Conservation (phyloP, 2,888 invertebrate species). For the Scaptomyza polygonia region DNA sequence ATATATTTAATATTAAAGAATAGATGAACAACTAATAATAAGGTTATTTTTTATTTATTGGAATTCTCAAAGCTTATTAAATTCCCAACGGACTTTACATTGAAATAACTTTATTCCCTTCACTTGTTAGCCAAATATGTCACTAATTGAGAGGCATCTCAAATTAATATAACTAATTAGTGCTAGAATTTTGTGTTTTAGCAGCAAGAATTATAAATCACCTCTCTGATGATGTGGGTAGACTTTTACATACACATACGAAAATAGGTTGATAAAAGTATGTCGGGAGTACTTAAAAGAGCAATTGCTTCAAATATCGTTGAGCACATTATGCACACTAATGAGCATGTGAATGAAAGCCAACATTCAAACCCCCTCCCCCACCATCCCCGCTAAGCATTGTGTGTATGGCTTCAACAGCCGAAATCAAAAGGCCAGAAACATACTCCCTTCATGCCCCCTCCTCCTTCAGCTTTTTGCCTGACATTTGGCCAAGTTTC, state of each 20-base stretch:
- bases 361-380: no score
- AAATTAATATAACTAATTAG: slow-evolving; percentile 30
- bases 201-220: slow-evolving; percentile 9
- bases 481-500: slow-evolving; percentile 36
- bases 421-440: slow-evolving; percentile 54
- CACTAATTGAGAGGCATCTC: slow-evolving; percentile 7
- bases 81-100: neutral
- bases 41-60: no score
- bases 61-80: no score
- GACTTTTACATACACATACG: neutral
- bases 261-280: slow-evolving; percentile 1
- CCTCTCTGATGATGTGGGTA: neutral
- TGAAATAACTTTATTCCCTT: neutral
- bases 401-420: slow-evolving; percentile 21
- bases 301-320: slow-evolving; percentile 52
- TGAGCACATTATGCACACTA: slow-evolving; percentile 47
- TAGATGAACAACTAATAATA: no score
- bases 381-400: slow-evolving; percentile 15
- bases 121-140: neutral
- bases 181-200: neutral
- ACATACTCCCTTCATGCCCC: neutral
- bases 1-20: no score
- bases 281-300: slow-evolving; percentile 47
- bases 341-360: slow-evolving; percentile 41
- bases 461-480: neutral